phyloP scores from a whole-genome alignment of 1,140 invertebrate genomes.

The Stegodyphus mimosarum region DNA sequence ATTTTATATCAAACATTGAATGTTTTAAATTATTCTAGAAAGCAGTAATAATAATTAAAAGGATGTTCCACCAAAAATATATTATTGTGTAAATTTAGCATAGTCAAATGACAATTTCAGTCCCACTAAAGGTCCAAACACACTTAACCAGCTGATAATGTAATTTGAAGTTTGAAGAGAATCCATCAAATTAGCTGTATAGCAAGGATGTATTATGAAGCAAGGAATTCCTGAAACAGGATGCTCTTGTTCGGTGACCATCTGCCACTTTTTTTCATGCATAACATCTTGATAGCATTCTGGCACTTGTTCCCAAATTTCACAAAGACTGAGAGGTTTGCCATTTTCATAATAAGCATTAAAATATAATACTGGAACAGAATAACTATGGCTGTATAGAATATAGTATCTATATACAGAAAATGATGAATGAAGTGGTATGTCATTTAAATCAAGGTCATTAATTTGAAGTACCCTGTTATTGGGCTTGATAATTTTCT shows the following conservation, averaged over 20 bases:
- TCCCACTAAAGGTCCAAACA: constrained; percentile 40
- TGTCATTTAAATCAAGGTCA: too few relatives aligned
- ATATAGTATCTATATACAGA: constrained; percentile 68
- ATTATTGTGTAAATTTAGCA: constrained; percentile 26
- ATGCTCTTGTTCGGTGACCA: constrained; percentile 55
- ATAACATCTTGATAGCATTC: constrained; percentile 11
- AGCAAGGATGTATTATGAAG: constrained; percentile 49
- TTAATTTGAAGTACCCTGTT: too few relatives aligned
- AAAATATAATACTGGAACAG: constrained; percentile 73
- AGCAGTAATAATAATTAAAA: too few relatives aligned
- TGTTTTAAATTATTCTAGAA: too few relatives aligned
- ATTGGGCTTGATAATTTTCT: too few relatives aligned
- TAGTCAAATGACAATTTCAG: constrained; percentile 41
- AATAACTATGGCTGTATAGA: constrained; percentile 73
- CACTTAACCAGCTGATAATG: constrained; percentile 42
- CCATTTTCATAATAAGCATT: constrained; percentile 71
- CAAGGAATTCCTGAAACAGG: constrained; percentile 42
- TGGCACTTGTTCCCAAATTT: constrained; percentile 66
- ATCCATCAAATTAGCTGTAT: constrained; percentile 33
- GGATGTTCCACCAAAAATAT: too few relatives aligned
- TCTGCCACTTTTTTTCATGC: constrained; percentile 33
- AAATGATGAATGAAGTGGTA: neutral
- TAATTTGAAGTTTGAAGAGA: constrained; percentile 13
- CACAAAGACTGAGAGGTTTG: constrained; percentile 67
- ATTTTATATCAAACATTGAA: too few relatives aligned